phyloP scores from a whole-genome alignment of 2,888 invertebrate species.

The Metopia argyrocephala region DNA sequence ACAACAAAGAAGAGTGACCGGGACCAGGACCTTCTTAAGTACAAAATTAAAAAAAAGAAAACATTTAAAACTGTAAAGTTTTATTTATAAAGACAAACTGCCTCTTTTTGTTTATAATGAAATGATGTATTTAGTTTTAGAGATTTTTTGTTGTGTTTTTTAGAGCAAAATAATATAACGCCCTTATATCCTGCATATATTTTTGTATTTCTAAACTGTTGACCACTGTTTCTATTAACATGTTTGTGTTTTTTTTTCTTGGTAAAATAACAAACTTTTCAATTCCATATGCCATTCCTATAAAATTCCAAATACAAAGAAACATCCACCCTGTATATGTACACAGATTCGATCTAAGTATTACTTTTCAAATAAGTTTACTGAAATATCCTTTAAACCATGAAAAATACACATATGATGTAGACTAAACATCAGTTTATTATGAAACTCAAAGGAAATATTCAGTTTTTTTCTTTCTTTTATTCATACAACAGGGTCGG shows the following conservation, averaged over 20 bases:
- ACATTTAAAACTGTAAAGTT: slow-evolving; percentile 63
- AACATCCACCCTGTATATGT: neutral
- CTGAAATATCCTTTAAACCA: neutral
- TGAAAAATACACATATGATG: neutral
- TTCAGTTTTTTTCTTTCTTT: neutral
- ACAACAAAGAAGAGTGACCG: slow-evolving; percentile 54
- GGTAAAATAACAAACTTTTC: slow-evolving; percentile 51
- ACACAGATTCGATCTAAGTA: neutral
- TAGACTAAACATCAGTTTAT: neutral
- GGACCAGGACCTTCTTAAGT: neutral
- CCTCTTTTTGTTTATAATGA: slow-evolving; percentile 10
- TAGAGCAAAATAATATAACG: slow-evolving; percentile 4
- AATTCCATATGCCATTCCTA: slow-evolving; percentile 42
- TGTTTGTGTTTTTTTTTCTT: slow-evolving; percentile 39
- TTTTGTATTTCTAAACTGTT: slow-evolving; percentile 46
- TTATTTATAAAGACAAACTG: slow-evolving; percentile 52
- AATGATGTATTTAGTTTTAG: neutral
- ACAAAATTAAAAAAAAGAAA: slow-evolving; percentile 25
- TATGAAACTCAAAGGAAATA: neutral
- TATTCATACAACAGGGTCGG: neutral
- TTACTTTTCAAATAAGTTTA: neutral
- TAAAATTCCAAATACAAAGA: neutral
- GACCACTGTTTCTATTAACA: slow-evolving; percentile 62
- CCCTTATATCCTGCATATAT: slow-evolving; percentile 52
- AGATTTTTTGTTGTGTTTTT: neutral